phyloP scores from a whole-genome alignment of 2,888 invertebrate species.

The Drosophila colorata region DNA sequence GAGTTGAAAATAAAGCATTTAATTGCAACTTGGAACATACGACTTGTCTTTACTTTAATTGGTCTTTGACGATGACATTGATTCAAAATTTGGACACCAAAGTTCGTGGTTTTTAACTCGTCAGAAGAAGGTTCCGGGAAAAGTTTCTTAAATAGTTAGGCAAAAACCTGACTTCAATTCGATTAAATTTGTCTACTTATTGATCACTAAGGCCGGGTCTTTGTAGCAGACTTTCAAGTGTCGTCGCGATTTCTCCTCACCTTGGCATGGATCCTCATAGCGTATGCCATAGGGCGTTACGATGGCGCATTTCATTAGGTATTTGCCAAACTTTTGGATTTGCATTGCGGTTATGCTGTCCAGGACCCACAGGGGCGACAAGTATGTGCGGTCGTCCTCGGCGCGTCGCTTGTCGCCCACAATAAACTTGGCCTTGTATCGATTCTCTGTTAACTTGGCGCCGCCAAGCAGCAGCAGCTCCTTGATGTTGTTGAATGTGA shows the following conservation, averaged over 20 bases:
- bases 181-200: no score
- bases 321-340: slow-evolving; percentile 85
- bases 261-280: slow-evolving; percentile 51
- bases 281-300: slow-evolving; percentile 61
- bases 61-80: not conserved
- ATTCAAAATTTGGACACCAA: not conserved
- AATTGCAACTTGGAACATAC: slow-evolving; percentile 42
- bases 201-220: slow-evolving; percentile 56
- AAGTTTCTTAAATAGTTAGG: no score
- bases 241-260: not conserved
- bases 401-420: slow-evolving; percentile 85
- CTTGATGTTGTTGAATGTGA: slow-evolving; percentile 86
- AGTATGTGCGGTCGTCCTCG: slow-evolving; percentile 84
- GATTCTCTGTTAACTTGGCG: slow-evolving; percentile 86
- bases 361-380: slow-evolving; percentile 88
- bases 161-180: no score
- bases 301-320: slow-evolving; percentile 78
- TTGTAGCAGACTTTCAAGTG: slow-evolving; percentile 9
- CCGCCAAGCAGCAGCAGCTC: slow-evolving; percentile 87
- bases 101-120: not conserved
- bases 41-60: slow-evolving; percentile 8
- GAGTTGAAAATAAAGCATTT: slow-evolving; percentile 57
- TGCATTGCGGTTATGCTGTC: slow-evolving; percentile 88
- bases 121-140: no score
- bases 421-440: slow-evolving; percentile 86